These are phyloP conservation scores for Hemiscyllium ocellatum DNA, from an alignment of 2,113 vertebrate species.

Conservation along the genomic window DNA sequence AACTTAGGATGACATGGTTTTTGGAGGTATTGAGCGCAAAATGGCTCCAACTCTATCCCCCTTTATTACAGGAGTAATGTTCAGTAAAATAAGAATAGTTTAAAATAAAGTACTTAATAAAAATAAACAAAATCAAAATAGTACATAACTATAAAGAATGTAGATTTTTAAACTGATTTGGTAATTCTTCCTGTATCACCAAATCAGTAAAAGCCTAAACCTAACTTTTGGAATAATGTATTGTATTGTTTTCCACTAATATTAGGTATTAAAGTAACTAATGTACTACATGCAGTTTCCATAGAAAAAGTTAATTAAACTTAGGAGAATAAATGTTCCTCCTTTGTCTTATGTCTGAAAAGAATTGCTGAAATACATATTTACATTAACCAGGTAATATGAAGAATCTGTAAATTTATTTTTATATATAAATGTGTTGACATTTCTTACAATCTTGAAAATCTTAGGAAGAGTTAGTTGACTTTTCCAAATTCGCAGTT, in stretches of 20 bases:
- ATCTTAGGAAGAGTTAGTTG: background rate
- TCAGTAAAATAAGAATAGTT: background rate
- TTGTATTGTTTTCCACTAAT: background rate
- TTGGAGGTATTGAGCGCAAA: background rate
- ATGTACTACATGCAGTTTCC: background rate
- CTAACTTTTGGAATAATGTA: background rate
- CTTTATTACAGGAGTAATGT: background rate
- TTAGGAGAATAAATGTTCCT: background rate
- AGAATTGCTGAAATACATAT: background rate
- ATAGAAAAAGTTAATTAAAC: slow-evolving; percentile 23
- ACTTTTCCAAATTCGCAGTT: background rate
- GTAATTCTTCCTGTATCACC: background rate
- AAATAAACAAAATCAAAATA: background rate
- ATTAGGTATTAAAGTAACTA: background rate
- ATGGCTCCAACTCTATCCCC: background rate
- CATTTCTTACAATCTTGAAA: background rate
- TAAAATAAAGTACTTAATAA: background rate
- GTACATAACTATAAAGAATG: background rate
- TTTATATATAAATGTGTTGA: background rate
- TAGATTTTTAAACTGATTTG: background rate
- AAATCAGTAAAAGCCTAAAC: background rate
- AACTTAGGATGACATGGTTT: background rate
- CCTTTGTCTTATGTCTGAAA: background rate
- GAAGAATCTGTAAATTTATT: background rate
- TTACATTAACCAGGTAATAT: background rate